Evolutionary conservation across 2,797 vertebrate genomes (phyloP).

Genomic region (Gastrophryne carolinensis): DNA sequence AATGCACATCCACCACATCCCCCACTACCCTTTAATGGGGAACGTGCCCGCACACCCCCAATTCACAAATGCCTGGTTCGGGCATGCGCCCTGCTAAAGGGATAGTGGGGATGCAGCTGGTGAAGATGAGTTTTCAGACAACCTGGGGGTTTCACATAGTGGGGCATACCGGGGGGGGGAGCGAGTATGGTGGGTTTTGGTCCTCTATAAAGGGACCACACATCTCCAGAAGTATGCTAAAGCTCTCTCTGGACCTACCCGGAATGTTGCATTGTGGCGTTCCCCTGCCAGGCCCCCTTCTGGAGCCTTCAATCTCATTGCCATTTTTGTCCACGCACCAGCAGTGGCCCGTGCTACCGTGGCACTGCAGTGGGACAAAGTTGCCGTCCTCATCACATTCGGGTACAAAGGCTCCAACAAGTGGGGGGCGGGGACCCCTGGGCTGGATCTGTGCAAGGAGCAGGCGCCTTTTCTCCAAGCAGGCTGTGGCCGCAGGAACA

Average conservation of each 20-base stretch:
- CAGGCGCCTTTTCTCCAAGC: constrained; percentile 52
- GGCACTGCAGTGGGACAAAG: constrained; percentile 79
- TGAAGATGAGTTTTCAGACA: too few species aligned
- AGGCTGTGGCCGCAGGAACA: constrained; percentile 33
- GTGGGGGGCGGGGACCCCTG: not conserved
- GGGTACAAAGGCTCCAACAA: constrained; percentile 55
- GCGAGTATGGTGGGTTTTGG: too few species aligned
- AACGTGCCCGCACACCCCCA: too few species aligned
- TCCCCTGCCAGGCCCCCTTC: constrained; percentile 66
- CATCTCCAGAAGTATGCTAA: too few species aligned
- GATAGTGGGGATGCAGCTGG: too few species aligned
- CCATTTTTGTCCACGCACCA: constrained; percentile 81
- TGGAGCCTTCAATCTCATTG: constrained; percentile 74
- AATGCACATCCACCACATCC: too few species aligned
- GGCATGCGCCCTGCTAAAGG: too few species aligned
- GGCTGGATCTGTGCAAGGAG: constrained; percentile 32
- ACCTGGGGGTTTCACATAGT: too few species aligned
- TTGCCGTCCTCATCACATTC: constrained; percentile 68
- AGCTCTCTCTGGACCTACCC: constrained; percentile 74
- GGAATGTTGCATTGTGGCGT: constrained; percentile 65
- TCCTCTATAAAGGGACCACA: too few species aligned
- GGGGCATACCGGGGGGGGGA: too few species aligned
- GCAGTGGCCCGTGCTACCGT: constrained; percentile 76
- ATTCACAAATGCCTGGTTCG: too few species aligned
- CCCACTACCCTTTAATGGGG: too few species aligned